phyloP scores from a whole-genome alignment of 2,797 vertebrate species.

The Eleutherodactylus coqui region DNA sequence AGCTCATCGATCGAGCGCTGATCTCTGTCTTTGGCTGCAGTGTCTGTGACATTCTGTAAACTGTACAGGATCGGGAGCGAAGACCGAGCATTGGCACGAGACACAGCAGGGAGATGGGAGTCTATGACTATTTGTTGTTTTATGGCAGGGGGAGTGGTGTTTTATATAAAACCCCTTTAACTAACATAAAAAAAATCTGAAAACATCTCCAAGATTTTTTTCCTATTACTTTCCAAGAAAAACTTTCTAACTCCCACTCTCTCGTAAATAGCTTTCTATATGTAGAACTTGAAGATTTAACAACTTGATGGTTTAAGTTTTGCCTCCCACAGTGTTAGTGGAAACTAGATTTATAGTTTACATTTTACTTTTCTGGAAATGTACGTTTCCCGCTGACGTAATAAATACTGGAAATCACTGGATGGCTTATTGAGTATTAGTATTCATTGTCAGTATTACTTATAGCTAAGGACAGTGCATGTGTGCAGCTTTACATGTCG shows the following conservation, averaged over 20 bases:
- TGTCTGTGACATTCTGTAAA: no score
- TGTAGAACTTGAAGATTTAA: conserved; percentile 48
- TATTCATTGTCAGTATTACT: background rate
- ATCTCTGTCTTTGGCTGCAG: no score
- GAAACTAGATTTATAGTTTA: conserved; percentile 51
- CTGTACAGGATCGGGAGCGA: no score
- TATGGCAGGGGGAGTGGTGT: no score
- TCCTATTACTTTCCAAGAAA: conserved; percentile 11
- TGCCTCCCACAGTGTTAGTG: conserved; percentile 59
- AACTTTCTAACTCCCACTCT: conserved; percentile 6
- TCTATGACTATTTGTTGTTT: no score
- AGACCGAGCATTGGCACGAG: no score
- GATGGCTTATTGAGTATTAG: background rate
- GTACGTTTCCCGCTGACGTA: conserved; percentile 25
- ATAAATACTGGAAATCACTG: conserved; percentile 22
- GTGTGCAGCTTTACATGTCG: no score
- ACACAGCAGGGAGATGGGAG: no score
- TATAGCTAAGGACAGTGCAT: no score
- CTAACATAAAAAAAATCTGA: background rate
- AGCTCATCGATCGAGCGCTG: no score
- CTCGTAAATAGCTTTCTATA: conserved; percentile 56
- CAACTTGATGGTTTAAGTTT: conserved; percentile 38
- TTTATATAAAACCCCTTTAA: no score
- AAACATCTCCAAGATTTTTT: background rate
- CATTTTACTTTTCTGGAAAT: conserved; percentile 11